Base-by-base conservation (phyloP, 2,797 vertebrate species). In the Trachops cirrhosus region DNA sequence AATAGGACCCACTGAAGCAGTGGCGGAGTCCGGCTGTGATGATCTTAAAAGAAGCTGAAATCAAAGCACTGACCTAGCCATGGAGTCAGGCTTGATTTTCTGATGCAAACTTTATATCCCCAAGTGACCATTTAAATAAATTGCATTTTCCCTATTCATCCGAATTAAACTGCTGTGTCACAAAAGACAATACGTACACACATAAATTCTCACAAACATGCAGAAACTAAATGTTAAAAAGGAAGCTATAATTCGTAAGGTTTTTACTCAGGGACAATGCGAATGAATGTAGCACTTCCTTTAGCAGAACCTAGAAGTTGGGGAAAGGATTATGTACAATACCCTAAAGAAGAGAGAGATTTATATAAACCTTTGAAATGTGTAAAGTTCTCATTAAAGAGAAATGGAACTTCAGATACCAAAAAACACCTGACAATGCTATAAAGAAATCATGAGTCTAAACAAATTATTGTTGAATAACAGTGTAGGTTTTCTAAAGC, bases 331-430 rank as follows among this genome's bases (percentile, higher is more conserved):
- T 84, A 57, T 59, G 39, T 37, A 21, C 62, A 57, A 37, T 18
- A 67, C 5, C 70, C 48, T 52, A 62, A 83, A 73, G 37, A 94
- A 95, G 87, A 70, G 62, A 74, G 18, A 5, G 41, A 91, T 89
- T 96, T 39, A 34, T 48, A 77, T 14, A 62, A 82, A 94, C 54
- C 83, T 83, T 11, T 88, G 80, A 78, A 93, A 87, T 52, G 10
- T 84, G 57, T 14, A 82, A 95, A 97, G 93, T 52, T 44, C 54
- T 97, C 91, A 97, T 95, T 93, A 62, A 87, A 94, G 70, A 93
- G 75, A 96, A 97, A 95, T 74, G 90, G 71, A 97, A 91, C 84
- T 95, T 98, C 9, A 12, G 86, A 29, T 96, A 96, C 52, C 85
- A 52, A 54, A 46, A 71, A 96, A n/a, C n/a, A 19, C 4, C 89